Base-by-base conservation (phyloP, 2,888 invertebrate genomes). In the Drosophila ezoana region DNA sequence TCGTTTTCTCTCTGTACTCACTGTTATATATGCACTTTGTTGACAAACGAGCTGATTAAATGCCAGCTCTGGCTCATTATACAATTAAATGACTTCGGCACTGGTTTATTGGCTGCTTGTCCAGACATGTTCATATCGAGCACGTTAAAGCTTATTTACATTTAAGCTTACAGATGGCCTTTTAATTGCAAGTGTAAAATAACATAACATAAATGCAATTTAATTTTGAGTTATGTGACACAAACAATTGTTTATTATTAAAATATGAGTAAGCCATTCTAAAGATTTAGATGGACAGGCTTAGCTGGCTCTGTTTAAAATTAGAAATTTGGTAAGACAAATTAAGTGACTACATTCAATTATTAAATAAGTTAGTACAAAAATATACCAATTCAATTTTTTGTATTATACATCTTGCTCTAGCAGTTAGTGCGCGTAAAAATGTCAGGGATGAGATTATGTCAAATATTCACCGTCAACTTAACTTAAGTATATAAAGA, bases 21-120 rank as follows among this genome's bases (percentile, higher is more conserved):
- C 43, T 14, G 60, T 78, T 73, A 76, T 79, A 69, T 61, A 86
- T 83, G 87, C 87, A 83, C 77, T 83, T 89, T 87, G 84, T 82
- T 88, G 78, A 87, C 89, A 83, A 85, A 83, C 84, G 74, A 89
- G 65, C 83, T 83, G 83, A 88, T 83, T 83, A 83, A 86, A 86
- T 83, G 80, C 70, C 70, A 64, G 81, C 85, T 83, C 78, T 79
- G 68, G 72, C 64, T 79, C 77, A 89, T 83, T 83, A 87, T 80
- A 81, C 77, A 89, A 89, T 83, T 84, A 87, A 84, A 81, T 77
- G 75, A 70, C 78, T 70, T 66, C 53, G 45, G 23, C 49, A 13
- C 14, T 47, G 64, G 43, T 47, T 76, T 58, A 69, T 56, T 77
- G 56, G 53, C 54, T 59, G 60, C 63, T 35, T 57, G 45, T 47